Conservation (phyloP, 2,113 vertebrate genomes). For the Epinephelus fuscoguttatus region DNA sequence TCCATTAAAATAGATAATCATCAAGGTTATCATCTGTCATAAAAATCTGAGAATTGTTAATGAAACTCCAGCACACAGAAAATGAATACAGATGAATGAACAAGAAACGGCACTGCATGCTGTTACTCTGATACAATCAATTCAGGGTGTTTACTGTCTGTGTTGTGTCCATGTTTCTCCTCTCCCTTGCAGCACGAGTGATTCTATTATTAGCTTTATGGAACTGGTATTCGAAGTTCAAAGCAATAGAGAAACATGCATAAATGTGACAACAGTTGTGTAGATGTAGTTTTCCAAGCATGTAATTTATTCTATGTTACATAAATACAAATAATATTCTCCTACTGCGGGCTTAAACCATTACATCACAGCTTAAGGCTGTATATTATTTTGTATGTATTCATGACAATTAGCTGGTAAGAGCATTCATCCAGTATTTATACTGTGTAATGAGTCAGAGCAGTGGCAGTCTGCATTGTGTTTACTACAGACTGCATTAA, state of each 20-base stretch:
- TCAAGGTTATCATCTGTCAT: not conserved
- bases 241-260: not conserved
- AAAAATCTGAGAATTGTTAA: not conserved
- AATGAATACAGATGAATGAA: slow-evolving; percentile 5
- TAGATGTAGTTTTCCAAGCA: slow-evolving; percentile 5
- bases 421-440: not conserved
- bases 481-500: too few relatives aligned
- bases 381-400: not conserved
- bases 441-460: not conserved
- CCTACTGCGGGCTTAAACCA: not conserved
- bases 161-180: not conserved
- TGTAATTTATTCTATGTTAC: slow-evolving; percentile 5
- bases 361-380: not conserved
- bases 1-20: not conserved
- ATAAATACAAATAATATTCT: slow-evolving; percentile 8
- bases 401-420: slow-evolving; percentile 1
- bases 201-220: not conserved
- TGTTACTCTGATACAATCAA: not conserved
- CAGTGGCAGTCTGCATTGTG: too few relatives aligned
- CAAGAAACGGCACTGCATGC: not conserved
- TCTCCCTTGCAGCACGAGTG: not conserved
- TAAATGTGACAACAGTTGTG: not conserved
- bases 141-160: slow-evolving; percentile 20
- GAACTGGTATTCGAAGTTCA: not conserved
- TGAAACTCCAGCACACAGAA: not conserved